Conservation (phyloP, 1,140 invertebrate genomes). For the Papilio dardanus region DNA sequence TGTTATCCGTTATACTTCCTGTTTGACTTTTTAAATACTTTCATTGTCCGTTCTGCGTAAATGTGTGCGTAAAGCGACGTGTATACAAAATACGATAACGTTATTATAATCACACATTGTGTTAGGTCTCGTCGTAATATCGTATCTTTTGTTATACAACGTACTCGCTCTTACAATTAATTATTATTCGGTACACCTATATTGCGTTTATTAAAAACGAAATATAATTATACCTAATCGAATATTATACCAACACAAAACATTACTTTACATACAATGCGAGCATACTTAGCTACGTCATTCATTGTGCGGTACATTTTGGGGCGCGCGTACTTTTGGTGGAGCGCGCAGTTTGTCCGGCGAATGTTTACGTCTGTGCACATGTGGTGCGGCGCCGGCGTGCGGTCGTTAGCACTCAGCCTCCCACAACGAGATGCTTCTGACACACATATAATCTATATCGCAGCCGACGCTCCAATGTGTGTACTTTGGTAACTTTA, state of each 20-base stretch:
- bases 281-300: not conserved
- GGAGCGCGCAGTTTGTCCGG: not conserved
- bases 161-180: not conserved
- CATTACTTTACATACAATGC: conserved; percentile 13
- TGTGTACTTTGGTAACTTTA: conserved; percentile 11
- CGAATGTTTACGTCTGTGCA: conserved; percentile 40
- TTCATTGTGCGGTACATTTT: conserved; percentile 12
- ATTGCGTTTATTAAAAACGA: conserved; percentile 15
- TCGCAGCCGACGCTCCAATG: conserved; percentile 5
- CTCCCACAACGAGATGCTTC: conserved; percentile 48
- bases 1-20: conserved; percentile 36
- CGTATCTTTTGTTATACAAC: conserved; percentile 3
- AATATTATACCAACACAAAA: conserved; percentile 1
- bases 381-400: conserved; percentile 35
- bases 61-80: not conserved
- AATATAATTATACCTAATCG: not conserved
- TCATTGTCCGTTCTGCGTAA: conserved; percentile 33
- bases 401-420: conserved; percentile 43
- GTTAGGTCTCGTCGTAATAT: not conserved
- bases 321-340: conserved; percentile 26
- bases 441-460: conserved; percentile 35
- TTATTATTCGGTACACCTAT: not conserved
- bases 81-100: conserved; percentile 14
- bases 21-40: conserved; percentile 36
- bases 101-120: conserved; percentile 23